Evolutionary conservation across 2,113 vertebrate species (phyloP).

Genomic region (Pionites leucogaster): DNA sequence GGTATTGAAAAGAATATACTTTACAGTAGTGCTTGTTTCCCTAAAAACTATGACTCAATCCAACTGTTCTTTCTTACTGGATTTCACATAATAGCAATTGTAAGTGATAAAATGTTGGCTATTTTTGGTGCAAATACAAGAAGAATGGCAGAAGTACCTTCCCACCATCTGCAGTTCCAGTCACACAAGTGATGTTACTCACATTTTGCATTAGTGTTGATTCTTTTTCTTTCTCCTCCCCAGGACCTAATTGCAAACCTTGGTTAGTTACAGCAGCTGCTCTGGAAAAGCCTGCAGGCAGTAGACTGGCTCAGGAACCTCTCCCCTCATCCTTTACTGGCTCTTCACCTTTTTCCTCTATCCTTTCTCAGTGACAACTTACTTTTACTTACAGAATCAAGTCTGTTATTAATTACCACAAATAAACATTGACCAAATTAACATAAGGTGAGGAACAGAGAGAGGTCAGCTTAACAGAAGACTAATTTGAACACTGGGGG

Average conservation of each 20-base stretch:
- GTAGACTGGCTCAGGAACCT: background rate
- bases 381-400: background rate
- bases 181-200: rapidly evolving
- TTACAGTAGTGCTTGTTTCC: background rate
- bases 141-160: background rate
- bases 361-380: background rate
- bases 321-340: too few species aligned
- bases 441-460: background rate
- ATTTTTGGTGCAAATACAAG: background rate
- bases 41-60: background rate
- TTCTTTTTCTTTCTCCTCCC: rapidly evolving
- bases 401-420: background rate
- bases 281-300: background rate
- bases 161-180: background rate
- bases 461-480: background rate
- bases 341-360: background rate
- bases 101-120: background rate
- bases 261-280: background rate
- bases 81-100: background rate
- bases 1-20: background rate
- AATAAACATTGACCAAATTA: background rate
- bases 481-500: background rate
- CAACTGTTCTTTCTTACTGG: background rate
- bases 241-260: background rate
- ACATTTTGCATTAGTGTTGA: background rate